Evolutionary conservation across 2,888 invertebrate species (phyloP).

Genomic region (Orthonychiurus folsomi): DNA sequence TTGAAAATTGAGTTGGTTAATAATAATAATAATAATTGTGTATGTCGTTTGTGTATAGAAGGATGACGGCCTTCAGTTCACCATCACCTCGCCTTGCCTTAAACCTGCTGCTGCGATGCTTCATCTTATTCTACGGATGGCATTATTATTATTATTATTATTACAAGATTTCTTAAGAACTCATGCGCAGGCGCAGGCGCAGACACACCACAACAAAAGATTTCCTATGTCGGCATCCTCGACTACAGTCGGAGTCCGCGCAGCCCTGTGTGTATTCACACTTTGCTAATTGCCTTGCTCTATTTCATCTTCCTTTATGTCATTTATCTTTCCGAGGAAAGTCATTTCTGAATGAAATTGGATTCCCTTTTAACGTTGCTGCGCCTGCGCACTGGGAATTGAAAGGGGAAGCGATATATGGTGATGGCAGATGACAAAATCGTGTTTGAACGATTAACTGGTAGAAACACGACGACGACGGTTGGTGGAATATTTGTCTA

Average conservation of each 20-base stretch:
- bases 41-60: neutral
- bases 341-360: neutral
- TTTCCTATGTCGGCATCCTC: too few relatives aligned
- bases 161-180: neutral
- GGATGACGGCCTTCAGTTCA: neutral
- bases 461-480: neutral
- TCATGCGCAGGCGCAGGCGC: neutral
- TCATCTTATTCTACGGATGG: neutral
- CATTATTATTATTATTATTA: neutral
- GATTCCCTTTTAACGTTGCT: neutral
- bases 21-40: neutral
- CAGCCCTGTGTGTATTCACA: neutral
- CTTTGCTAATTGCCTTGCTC: constrained; percentile 29
- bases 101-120: neutral
- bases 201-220: neutral
- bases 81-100: neutral
- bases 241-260: too few relatives aligned
- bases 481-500: neutral
- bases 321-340: constrained; percentile 2
- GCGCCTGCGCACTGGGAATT: too few relatives aligned
- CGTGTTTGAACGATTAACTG: constrained; percentile 1
- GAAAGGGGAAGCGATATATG: constrained; percentile 1
- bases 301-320: constrained; percentile 19
- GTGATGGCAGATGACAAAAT: constrained; percentile 6
- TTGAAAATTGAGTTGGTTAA: neutral